Evolutionary conservation across 1,140 invertebrate genomes (phyloP), one percentile per base, ranked within the genome.

Genomic region (Drosophila parabipectinata): DNA sequence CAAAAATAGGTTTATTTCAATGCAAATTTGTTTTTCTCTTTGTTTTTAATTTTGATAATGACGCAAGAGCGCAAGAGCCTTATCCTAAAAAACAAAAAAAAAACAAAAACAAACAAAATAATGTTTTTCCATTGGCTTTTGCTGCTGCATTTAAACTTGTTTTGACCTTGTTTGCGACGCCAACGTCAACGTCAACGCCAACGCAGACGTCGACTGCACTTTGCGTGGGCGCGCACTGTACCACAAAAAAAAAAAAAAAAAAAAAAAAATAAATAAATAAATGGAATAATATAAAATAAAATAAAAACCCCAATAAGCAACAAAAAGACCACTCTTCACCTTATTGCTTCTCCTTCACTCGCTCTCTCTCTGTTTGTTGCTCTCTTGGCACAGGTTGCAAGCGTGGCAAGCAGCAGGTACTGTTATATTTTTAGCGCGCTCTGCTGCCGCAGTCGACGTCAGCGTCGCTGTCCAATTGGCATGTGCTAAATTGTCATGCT

Each of bases 401-500:
- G 79, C 75, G 79, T 67, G 79, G 60, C 61, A 67, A 80, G 76
- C 80, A 84, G 77, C 72, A 80, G 73, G 77, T 80, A 85, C 81
- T 77, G 81, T 85, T 84, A 84, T 85, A 84, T 84, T 84, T 84
- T 74, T 85, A 84, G 81, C 81, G 56, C 59, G 59, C 32, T 74
- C 7, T 41, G 41, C 50, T 14, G 59, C 18, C 12, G 30, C 8
- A 14, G 45, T 28, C 60, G 50, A n/a, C 15, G 71, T 47, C 12
- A 24, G 9, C 66, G 48, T 37, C 39, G 67, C 69, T 61, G 58
- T 26, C 62, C 78, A 85, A 80, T 80, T 80, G 78, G 69, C 82
- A 87, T 87, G 81, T 82, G 81, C 80, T 80, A 80, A 84, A 85
- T 84, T 77, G 61, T 66, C 56, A 62, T 74, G 55, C 56, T 63